Conservation (phyloP, 2,113 vertebrate genomes). For the Axis porcinus region DNA sequence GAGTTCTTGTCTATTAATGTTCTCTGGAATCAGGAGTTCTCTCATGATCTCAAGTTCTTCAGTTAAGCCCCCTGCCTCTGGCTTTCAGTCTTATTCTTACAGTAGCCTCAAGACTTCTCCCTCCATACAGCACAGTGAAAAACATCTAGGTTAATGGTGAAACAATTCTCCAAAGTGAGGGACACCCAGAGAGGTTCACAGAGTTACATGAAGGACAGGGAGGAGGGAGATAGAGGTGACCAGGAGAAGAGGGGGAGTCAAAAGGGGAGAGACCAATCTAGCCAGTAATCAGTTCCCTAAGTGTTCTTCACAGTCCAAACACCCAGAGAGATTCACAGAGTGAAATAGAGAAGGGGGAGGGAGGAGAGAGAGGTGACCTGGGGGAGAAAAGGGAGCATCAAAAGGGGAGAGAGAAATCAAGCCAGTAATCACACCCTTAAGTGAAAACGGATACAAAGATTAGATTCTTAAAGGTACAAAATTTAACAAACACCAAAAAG, state of each 20-base stretch:
- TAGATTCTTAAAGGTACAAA: background rate
- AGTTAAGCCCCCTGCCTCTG: background rate
- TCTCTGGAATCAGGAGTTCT: background rate
- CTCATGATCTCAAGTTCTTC: background rate
- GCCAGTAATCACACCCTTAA: background rate
- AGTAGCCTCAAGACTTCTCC: background rate
- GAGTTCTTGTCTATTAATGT: background rate
- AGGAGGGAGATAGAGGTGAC: background rate
- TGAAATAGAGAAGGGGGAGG: background rate
- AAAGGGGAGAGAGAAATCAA: background rate
- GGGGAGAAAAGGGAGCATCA: background rate
- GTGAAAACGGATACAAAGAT: background rate
- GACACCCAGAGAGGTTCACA: background rate
- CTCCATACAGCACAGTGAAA: background rate
- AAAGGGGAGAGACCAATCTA: background rate
- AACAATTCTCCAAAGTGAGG: background rate
- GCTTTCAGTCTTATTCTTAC: background rate
- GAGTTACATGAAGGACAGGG: background rate
- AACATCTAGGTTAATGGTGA: background rate
- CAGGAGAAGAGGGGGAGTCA: background rate
- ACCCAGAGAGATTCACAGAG: background rate
- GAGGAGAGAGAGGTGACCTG: background rate
- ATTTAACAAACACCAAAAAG: background rate
- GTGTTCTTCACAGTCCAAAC: background rate
- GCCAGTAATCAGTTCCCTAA: background rate